Percentiles rank a stretch among this genome's conserved stretches.
Conservation (phyloP, 1,140 invertebrate species). For the Listronotus bonariensis region DNA sequence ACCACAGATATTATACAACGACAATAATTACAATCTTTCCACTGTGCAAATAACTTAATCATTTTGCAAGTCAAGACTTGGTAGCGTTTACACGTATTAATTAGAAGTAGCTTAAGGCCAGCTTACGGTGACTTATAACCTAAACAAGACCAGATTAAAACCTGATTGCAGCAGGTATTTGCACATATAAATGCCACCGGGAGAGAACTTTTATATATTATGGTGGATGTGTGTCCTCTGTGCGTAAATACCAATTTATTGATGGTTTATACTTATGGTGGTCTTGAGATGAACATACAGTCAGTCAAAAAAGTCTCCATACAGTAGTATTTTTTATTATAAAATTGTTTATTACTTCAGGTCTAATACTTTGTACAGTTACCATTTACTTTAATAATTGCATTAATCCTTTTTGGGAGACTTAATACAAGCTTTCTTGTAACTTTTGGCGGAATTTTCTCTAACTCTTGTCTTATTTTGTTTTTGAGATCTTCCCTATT, state of each 20-base stretch:
- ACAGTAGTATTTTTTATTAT: no score
- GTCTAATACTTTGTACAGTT: no score
- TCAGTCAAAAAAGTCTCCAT: no score
- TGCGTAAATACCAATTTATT: constrained; percentile 22
- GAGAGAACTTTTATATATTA: constrained; percentile 17
- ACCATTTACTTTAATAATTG: no score
- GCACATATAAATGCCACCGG: constrained; percentile 26
- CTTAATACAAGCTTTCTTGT: no score
- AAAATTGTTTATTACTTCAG: no score
- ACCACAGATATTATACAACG: not conserved
- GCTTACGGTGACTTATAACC: constrained; percentile 25
- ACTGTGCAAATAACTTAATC: constrained; percentile 19
- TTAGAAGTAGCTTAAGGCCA: constrained; percentile 26
- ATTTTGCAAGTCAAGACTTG: constrained; percentile 16
- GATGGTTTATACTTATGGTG: not conserved
- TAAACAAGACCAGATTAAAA: constrained; percentile 25
- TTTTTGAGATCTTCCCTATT: no score
- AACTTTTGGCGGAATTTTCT: no score
- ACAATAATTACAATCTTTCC: constrained; percentile 12
- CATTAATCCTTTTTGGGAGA: no score
- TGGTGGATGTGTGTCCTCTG: constrained; percentile 7
- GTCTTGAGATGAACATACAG: no score
- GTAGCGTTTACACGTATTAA: constrained; percentile 25
- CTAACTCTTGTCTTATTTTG: no score
- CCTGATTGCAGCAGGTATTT: constrained; percentile 24